Conservation (phyloP, 2,888 invertebrate species). For the Scaptomyza reducta region DNA sequence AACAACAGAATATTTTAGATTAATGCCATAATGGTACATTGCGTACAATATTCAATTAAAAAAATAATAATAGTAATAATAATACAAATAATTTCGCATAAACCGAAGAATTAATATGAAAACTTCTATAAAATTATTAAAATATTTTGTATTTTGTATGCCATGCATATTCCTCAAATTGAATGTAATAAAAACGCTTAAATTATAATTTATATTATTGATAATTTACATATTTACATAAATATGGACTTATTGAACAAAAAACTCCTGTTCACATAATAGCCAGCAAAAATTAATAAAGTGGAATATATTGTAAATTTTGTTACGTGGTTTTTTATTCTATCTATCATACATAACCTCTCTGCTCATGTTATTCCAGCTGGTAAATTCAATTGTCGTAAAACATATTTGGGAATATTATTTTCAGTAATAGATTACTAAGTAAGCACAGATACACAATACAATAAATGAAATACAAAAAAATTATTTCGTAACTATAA, state of each 20-base stretch:
- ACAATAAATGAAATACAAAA: too few relatives aligned
- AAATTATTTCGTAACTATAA: too few relatives aligned
- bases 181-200: neutral
- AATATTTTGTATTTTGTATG: neutral
- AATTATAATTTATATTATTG: neutral
- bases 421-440: too few relatives aligned
- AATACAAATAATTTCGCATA: neutral
- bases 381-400: too few relatives aligned
- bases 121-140: neutral
- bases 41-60: constrained; percentile 10
- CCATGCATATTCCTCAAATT: neutral
- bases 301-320: neutral
- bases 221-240: neutral
- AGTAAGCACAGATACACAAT: too few relatives aligned
- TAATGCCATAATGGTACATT: constrained; percentile 11
- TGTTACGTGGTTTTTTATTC: neutral
- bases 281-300: neutral
- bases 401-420: too few relatives aligned
- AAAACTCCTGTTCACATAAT: neutral
- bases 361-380: too few relatives aligned
- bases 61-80: neutral
- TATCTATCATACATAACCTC: too few relatives aligned
- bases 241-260: neutral
- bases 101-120: neutral
- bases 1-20: constrained; percentile 14